These are phyloP conservation scores for Urocitellus parryii DNA, from an alignment of 2,113 vertebrate genomes.

Conservation along the genomic window DNA sequence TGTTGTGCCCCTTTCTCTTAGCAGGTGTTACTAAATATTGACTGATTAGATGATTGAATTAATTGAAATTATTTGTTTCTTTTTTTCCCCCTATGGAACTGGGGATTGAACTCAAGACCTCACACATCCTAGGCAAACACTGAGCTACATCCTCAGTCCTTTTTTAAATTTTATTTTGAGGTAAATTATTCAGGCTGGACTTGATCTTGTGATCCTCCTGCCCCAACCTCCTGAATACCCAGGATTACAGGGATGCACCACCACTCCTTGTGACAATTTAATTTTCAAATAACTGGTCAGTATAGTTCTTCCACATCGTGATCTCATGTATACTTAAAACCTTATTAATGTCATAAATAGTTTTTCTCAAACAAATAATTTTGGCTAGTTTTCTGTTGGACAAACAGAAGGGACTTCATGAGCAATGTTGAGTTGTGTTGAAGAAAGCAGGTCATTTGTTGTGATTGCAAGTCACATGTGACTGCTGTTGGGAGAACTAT, in stretches of 20 bases:
- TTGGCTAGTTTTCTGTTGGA: neutral
- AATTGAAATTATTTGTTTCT: neutral
- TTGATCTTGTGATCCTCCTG: neutral
- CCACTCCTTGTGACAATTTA: neutral
- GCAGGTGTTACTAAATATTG: neutral
- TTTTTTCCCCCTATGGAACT: too few species aligned
- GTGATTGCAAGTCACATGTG: neutral
- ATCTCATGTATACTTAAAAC: neutral
- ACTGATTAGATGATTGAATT: neutral
- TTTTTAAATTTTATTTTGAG: too few species aligned
- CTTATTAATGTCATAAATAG: neutral
- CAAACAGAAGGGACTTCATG: neutral
- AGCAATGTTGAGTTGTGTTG: neutral
- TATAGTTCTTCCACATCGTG: neutral
- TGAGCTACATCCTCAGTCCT: neutral
- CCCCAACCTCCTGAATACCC: too few species aligned
- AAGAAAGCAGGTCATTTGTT: neutral
- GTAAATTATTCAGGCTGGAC: neutral
- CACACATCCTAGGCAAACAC: neutral
- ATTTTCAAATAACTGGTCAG: neutral
- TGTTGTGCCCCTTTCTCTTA: neutral
- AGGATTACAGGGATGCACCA: neutral
- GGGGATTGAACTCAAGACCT: neutral
- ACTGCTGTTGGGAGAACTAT: too few species aligned
- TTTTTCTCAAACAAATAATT: constrained; percentile 1